Evolutionary conservation across 2,888 invertebrate species (phyloP).

Genomic region (Pristionchus arcanus): DNA sequence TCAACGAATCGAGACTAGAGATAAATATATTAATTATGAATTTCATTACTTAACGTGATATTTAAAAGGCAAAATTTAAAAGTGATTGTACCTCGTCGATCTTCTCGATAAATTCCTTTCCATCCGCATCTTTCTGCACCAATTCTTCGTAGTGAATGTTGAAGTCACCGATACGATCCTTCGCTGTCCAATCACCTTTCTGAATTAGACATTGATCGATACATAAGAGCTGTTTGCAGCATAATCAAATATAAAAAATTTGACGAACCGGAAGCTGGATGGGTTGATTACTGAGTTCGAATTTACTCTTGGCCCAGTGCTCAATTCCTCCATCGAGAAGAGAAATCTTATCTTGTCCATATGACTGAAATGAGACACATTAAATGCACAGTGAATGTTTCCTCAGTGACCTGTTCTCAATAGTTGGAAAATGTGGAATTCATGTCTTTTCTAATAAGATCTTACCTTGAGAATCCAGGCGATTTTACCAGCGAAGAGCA

Average conservation of each 20-base stretch:
- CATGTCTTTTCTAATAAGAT: no score
- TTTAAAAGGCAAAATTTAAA: neutral
- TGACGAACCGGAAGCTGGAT: conserved; percentile 59
- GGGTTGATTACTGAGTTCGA: conserved; percentile 61
- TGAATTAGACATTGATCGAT: neutral
- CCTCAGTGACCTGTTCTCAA: neutral
- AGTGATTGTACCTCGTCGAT: conserved; percentile 52
- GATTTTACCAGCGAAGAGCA: conserved; percentile 66
- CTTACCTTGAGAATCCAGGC: conserved; percentile 64
- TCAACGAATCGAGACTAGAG: conserved; percentile 67
- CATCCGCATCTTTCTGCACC: conserved; percentile 53
- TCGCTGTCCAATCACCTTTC: conserved; percentile 56
- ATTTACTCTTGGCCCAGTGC: conserved; percentile 59
- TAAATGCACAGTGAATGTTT: neutral
- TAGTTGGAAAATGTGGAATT: neutral
- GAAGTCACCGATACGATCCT: conserved; percentile 32
- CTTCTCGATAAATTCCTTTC: conserved; percentile 57
- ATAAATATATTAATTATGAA: neutral
- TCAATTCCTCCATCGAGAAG: conserved; percentile 57
- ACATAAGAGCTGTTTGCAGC: neutral
- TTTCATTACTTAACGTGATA: no score
- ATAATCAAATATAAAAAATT: neutral
- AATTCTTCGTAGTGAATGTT: conserved; percentile 55
- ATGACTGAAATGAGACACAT: conserved; percentile 5
- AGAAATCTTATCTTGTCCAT: conserved; percentile 49